Percentiles rank a stretch among this genome's conserved stretches.
Conservation (phyloP, 2,113 vertebrate genomes). For the Limanda limanda region DNA sequence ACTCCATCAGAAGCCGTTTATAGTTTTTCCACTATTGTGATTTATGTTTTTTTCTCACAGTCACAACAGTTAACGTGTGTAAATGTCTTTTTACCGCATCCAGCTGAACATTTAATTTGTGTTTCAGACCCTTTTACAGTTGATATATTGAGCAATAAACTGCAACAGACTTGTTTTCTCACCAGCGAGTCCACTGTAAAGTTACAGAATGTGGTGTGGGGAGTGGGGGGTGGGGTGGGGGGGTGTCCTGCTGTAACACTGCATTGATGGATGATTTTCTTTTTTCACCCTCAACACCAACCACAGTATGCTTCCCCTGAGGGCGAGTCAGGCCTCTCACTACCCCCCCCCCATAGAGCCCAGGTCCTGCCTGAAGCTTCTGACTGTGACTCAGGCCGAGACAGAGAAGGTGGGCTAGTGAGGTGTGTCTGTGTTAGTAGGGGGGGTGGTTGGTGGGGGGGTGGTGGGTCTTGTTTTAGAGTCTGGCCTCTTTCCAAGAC, state of each 20-base stretch:
- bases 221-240: constrained; percentile 9
- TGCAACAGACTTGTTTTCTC: constrained; percentile 4
- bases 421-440: constrained; percentile 24
- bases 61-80: constrained; percentile 11
- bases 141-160: constrained; percentile 8
- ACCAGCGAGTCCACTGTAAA: constrained; percentile 6
- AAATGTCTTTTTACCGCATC: constrained; percentile 1
- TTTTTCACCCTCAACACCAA: constrained; percentile 7
- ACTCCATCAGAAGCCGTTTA: neutral
- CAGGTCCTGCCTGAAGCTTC: constrained; percentile 38
- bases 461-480: neutral
- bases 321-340: constrained; percentile 45
- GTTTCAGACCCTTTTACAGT: neutral
- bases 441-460: neutral
- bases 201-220: constrained; percentile 27
- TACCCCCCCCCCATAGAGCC: constrained; percentile 32
- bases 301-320: constrained; percentile 49
- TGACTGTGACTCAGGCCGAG: constrained; percentile 32
- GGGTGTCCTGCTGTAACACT: constrained; percentile 22
- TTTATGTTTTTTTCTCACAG: neutral
- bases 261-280: constrained; percentile 31
- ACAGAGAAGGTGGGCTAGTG: constrained; percentile 29
- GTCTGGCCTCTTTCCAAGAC: constrained; percentile 60
- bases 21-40: neutral
- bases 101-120: too few species aligned